Conservation (phyloP, 2,797 vertebrate genomes). For the Chanos chanos region DNA sequence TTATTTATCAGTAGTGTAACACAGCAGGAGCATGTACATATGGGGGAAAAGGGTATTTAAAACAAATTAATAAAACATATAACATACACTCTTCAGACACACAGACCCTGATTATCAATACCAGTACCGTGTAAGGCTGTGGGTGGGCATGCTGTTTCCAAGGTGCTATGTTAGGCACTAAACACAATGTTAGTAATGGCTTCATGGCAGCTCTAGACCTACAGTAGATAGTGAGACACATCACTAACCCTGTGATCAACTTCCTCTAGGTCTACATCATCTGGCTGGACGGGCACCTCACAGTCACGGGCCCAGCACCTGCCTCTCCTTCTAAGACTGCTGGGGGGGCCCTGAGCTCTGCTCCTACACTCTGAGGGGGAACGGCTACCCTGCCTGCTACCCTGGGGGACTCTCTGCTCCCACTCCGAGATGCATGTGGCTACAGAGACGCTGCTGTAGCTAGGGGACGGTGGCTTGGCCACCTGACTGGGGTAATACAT, state of each 20-base stretch:
- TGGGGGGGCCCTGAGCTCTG: slow-evolving; percentile 61
- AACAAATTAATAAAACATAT: too few species aligned
- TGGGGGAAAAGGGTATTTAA: too few species aligned
- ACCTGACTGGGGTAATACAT: slow-evolving; percentile 55
- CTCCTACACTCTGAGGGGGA: slow-evolving; percentile 54
- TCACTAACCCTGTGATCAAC: slow-evolving; percentile 84
- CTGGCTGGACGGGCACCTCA: slow-evolving; percentile 59
- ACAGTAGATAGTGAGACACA: slow-evolving; percentile 35
- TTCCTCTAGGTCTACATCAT: slow-evolving; percentile 78
- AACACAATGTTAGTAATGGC: slow-evolving; percentile 2
- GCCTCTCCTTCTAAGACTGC: slow-evolving; percentile 70
- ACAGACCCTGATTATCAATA: too few species aligned
- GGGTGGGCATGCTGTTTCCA: neutral
- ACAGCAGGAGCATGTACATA: too few species aligned
- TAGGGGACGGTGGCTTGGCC: slow-evolving; percentile 67
- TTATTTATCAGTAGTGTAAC: too few species aligned
- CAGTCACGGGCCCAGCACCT: slow-evolving; percentile 70
- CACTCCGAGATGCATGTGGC: slow-evolving; percentile 88
- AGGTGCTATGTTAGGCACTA: neutral
- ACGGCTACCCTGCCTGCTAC: slow-evolving; percentile 58
- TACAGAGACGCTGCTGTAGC: slow-evolving; percentile 83
- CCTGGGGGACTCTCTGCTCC: slow-evolving; percentile 84
- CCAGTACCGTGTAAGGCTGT: too few species aligned
- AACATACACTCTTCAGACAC: too few species aligned
- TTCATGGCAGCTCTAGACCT: slow-evolving; percentile 22